Evolutionary conservation across 2,888 invertebrate species (phyloP).

Genomic region (Drosophila tripunctata): DNA sequence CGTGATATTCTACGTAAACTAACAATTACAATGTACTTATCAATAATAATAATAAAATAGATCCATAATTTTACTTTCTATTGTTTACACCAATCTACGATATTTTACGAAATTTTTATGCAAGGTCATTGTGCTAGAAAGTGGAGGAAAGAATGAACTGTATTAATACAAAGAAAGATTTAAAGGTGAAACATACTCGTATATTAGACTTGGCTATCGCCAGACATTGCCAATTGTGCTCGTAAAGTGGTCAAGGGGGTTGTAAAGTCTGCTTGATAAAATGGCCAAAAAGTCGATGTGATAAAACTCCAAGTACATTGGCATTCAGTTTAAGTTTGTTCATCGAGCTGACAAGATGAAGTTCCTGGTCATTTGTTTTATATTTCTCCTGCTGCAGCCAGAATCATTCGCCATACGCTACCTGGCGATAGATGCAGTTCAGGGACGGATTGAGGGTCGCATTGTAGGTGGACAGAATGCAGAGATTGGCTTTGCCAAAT

Average conservation of each 20-base stretch:
- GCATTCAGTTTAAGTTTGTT: conserved; percentile 31
- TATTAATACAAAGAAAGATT: no score
- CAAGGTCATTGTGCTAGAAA: no score
- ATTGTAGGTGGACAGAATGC: conserved; percentile 67
- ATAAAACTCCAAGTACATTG: conserved; percentile 19
- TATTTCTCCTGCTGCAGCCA: conserved; percentile 31
- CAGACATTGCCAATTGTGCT: conserved; percentile 5
- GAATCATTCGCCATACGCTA: conserved; percentile 39
- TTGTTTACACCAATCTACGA: no score
- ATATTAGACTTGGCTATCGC: conserved; percentile 12
- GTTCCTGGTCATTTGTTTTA: conserved; percentile 23
- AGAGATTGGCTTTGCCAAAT: conserved; percentile 71
- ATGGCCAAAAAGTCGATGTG: background rate
- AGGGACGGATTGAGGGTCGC: conserved; percentile 25
- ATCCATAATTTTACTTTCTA: no score
- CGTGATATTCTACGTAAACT: no score
- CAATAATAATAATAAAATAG: no score
- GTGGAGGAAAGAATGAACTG: background rate
- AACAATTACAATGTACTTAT: no score
- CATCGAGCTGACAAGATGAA: conserved; percentile 45
- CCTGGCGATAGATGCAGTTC: background rate
- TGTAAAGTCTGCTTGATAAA: conserved; percentile 32
- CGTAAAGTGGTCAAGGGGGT: conserved; percentile 29
- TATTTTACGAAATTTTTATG: no score
- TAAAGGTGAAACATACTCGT: background rate